Base-by-base conservation (phyloP, 2,797 vertebrate species). In the Gadopsis bispinosus region DNA sequence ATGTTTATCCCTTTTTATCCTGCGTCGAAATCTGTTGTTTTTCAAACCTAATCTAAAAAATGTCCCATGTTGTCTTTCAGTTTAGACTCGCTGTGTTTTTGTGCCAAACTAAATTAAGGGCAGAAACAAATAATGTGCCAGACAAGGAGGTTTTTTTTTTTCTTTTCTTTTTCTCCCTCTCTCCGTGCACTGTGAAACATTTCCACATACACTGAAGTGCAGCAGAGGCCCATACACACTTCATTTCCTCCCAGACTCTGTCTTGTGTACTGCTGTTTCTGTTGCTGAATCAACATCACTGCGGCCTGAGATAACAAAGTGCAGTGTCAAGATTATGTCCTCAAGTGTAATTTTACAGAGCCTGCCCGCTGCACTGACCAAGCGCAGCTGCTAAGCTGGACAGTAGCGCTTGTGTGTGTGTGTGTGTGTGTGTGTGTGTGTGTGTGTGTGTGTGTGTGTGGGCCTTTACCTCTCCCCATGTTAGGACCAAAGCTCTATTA, bases 291-390 rank as follows among this genome's bases (percentile, higher is more conserved):
- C 89, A 88, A 90, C 89, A 92, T 86, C 85, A 76, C 75, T 68
- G 85, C 58, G 26, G 75, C 54, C 67, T 39, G 77, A 90, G 86
- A 92, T 91, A 92, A 89, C 86, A 85, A 81, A 74, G 85, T 77
- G 85, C 80, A 60, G 69, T 89, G 89, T 92, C 90, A 89, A 93
- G 87, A 93, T 92, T 86, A 93, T 89, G 83, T 94, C 85, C 86
- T 92, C 89, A 89, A 91, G 91, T 92, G 90, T 93, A 91, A 91
- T 94, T 94, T 94, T 85, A 89, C 84, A 82, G 70, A 89, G 71
- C n/a, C 81, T 75, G 83, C 69, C 63, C 17, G 72, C 83, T 70
- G 85, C 81, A 79, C 77, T 88, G 76, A 86, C 82, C 81, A 73
- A 87, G 76, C 53, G 59, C 81, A 83, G 84, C 87, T 81, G 66